Percentiles rank a stretch among this genome's conserved stretches.
Conservation (phyloP, 2,113 vertebrate species). For the Elephantulus edwardii region DNA sequence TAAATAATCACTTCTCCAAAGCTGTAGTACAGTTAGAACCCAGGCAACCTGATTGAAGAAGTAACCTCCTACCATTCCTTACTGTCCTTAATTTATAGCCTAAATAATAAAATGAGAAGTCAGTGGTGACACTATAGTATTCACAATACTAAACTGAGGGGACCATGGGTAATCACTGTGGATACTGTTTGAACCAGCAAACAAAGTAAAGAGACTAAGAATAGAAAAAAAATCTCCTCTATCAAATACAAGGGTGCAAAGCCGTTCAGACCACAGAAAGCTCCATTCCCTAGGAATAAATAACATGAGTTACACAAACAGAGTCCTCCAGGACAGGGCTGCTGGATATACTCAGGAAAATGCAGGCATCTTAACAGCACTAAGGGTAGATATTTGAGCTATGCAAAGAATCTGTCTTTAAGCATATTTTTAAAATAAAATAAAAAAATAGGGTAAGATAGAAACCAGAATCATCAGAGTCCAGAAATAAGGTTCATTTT, state of each 20-base stretch:
- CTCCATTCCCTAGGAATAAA: background rate
- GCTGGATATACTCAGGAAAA: background rate
- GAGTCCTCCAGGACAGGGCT: background rate
- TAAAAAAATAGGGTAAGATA: background rate
- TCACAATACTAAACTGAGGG: background rate
- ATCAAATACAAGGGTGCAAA: background rate
- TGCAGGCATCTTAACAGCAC: rapidly evolving
- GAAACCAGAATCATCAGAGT: background rate
- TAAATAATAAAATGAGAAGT: background rate
- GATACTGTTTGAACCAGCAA: background rate
- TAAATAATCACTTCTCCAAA: background rate
- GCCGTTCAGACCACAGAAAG: background rate
- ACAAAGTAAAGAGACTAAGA: background rate
- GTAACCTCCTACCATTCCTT: background rate
- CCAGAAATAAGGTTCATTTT: background rate
- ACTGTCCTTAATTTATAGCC: background rate
- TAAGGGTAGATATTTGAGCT: background rate
- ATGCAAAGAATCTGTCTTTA: background rate
- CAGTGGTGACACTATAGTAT: background rate
- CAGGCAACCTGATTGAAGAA: background rate
- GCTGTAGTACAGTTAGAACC: background rate
- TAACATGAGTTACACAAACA: background rate
- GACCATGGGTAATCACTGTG: rapidly evolving
- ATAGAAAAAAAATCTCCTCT: background rate
- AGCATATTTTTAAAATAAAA: background rate